Percentiles rank a stretch among this genome's conserved stretches.
phyloP scores from a whole-genome alignment of 1,140 invertebrate genomes.

The Aphis gossypii region DNA sequence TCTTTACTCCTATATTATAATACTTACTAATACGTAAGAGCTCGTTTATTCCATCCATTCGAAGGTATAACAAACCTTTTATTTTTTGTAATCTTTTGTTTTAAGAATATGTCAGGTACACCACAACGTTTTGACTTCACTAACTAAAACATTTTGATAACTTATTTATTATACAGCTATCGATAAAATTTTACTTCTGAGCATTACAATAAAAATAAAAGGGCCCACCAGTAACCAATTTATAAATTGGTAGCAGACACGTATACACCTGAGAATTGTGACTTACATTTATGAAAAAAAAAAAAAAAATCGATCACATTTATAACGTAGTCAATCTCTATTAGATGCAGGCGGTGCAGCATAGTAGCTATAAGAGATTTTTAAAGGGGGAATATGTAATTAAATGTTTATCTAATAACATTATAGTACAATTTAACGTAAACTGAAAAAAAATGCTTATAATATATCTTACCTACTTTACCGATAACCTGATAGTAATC shows the following conservation, averaged over 20 bases:
- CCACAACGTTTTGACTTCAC: constrained; percentile 73
- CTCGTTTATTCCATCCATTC: constrained; percentile 52
- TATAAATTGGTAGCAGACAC: not conserved
- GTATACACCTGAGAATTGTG: not conserved
- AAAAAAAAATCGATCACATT: not conserved
- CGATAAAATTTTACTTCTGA: not conserved
- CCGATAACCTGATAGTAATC: no score
- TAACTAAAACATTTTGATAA: constrained; percentile 65
- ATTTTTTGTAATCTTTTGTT: constrained; percentile 59
- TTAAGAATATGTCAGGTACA: constrained; percentile 68
- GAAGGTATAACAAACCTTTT: constrained; percentile 28
- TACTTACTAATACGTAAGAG: constrained; percentile 54
- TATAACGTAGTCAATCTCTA: no score
- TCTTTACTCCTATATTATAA: not conserved
- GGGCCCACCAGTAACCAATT: not conserved
- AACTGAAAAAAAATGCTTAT: no score
- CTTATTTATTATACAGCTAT: not conserved
- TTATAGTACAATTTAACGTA: no score
- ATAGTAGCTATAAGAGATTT: no score
- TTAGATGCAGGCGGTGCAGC: no score
- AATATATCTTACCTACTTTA: no score
- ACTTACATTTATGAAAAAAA: not conserved
- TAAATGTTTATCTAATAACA: no score
- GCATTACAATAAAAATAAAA: no score
- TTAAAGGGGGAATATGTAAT: no score